These are phyloP conservation scores for Psophia crepitans DNA, from an alignment of 2,113 vertebrate genomes.

Conservation along the genomic window DNA sequence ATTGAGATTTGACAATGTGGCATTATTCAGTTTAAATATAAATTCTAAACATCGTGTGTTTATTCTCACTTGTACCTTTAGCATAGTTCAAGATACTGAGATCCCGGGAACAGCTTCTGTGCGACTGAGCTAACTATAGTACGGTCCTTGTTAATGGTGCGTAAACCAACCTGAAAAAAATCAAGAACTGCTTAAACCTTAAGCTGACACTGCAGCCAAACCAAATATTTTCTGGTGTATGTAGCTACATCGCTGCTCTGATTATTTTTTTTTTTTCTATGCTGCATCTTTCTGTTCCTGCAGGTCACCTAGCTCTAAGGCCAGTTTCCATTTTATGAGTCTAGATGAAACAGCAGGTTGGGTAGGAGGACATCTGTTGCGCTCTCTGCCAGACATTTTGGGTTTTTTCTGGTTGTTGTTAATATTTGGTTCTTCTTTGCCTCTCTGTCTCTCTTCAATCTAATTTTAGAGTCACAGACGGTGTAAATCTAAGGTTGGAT, in stretches of 20 bases:
- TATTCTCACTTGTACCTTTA: slow-evolving; percentile 9
- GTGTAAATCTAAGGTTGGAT: not conserved
- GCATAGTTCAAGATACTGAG: not conserved
- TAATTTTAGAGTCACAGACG: not conserved
- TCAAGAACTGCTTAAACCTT: slow-evolving; percentile 48
- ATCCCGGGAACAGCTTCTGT: slow-evolving; percentile 44
- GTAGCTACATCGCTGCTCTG: not conserved
- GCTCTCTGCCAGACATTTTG: not conserved
- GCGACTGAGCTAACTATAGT: slow-evolving; percentile 22
- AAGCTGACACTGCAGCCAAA: slow-evolving; percentile 24
- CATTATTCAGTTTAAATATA: not conserved
- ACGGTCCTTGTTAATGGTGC: slow-evolving; percentile 48
- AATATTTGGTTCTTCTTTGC: not conserved
- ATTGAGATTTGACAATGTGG: not conserved
- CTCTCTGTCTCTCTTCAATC: not conserved
- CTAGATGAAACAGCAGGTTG: not conserved
- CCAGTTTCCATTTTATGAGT: not conserved
- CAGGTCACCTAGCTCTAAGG: not conserved
- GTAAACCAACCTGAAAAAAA: slow-evolving; percentile 42
- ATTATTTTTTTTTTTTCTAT: not conserved
- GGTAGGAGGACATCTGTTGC: not conserved
- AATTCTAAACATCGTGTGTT: not conserved
- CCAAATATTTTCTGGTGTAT: slow-evolving; percentile 20
- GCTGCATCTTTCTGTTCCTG: not conserved
- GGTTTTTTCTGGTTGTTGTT: not conserved